Evolutionary conservation across 2,888 invertebrate genomes (phyloP).

Genomic region (Ethmia dodecea): DNA sequence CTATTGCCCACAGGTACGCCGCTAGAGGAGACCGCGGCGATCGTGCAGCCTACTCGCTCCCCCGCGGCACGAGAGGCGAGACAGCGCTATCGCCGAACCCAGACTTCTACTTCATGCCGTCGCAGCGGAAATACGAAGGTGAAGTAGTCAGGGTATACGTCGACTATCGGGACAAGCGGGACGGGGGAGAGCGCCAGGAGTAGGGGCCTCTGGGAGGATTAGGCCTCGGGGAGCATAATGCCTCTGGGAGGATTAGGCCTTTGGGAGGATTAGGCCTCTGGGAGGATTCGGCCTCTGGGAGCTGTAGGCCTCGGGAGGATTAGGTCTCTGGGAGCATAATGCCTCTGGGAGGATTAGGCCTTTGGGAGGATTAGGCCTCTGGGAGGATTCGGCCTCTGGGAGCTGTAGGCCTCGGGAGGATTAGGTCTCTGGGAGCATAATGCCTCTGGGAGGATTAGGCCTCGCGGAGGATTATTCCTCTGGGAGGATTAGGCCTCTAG

Average conservation of each 20-base stretch:
- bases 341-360: neutral
- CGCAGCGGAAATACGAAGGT: constrained; percentile 94
- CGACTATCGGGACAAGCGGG: constrained; percentile 23
- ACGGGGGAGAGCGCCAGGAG: neutral
- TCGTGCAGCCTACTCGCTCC: constrained; percentile 86
- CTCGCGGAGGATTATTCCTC: neutral
- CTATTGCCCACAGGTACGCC: no score
- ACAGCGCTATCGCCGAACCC: constrained; percentile 74
- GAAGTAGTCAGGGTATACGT: constrained; percentile 75
- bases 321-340: no score
- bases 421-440: no score
- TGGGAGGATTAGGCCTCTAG: neutral
- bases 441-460: neutral
- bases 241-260: neutral
- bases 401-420: no score
- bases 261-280: neutral
- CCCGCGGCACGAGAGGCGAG: constrained; percentile 76
- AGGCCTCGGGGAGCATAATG: neutral
- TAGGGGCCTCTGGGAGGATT: neutral
- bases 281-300: neutral
- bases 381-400: neutral
- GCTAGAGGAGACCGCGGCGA: constrained; percentile 75
- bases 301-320: no score
- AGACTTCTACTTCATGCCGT: constrained; percentile 97
- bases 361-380: neutral